Evolutionary conservation across 1,140 invertebrate species (phyloP).

Genomic region (Homalodisca vitripennis): DNA sequence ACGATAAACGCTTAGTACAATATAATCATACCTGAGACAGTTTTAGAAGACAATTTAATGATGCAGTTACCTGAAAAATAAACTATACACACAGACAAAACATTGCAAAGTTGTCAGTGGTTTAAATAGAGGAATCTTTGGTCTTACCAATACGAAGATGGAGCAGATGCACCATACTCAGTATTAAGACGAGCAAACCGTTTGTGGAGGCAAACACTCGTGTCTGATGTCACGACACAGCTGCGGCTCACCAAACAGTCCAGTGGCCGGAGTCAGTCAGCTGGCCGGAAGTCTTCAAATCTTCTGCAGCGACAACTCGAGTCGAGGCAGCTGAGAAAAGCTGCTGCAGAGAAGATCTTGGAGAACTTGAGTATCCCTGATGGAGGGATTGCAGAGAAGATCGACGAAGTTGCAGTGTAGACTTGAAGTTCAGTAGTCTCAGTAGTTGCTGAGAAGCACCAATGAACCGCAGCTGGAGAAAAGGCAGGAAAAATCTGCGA

Average conservation of each 20-base stretch:
- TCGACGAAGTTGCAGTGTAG: neutral
- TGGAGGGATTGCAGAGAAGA: neutral
- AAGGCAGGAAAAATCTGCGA: slow-evolving; percentile 18
- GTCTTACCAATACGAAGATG: slow-evolving; percentile 17
- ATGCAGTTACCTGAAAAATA: neutral
- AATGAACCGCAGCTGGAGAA: neutral
- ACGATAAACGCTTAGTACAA: neutral
- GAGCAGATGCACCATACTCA: slow-evolving; percentile 21
- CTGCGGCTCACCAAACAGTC: no score
- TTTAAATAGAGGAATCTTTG: slow-evolving; percentile 15
- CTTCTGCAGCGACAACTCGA: no score
- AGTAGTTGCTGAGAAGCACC: neutral
- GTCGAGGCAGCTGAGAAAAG: neutral
- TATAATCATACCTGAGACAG: neutral
- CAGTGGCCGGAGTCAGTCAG: neutral
- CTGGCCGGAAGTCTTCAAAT: neutral
- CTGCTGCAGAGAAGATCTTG: slow-evolving; percentile 9
- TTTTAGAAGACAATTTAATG: no score
- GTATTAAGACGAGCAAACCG: neutral
- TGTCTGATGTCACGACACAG: neutral
- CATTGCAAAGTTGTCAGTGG: no score
- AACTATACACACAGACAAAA: no score
- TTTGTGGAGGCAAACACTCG: neutral
- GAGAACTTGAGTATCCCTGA: neutral
- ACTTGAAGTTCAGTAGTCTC: neutral